Conservation (phyloP, 1,140 invertebrate species). For the Periplaneta americana region DNA sequence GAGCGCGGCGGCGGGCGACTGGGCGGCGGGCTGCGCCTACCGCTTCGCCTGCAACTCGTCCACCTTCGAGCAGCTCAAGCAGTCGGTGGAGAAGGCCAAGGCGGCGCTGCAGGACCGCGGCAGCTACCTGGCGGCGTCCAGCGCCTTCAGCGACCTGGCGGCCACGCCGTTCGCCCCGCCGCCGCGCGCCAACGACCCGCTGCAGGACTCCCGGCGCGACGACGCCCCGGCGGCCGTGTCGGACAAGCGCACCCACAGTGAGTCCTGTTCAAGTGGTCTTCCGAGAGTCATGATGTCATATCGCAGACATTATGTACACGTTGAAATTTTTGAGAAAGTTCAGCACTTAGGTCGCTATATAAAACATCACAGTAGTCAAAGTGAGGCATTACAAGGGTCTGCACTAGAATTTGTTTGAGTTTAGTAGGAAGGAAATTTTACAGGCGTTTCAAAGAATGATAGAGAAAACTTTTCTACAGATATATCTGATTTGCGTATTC, state of each 20-base stretch:
- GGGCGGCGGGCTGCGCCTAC: conserved; percentile 57
- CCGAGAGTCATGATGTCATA: no score
- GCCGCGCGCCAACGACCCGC: not conserved
- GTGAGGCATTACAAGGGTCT: no score
- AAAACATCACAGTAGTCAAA: no score
- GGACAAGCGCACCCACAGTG: conserved; percentile 13
- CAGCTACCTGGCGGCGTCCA: conserved; percentile 30
- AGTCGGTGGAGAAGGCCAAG: conserved; percentile 83
- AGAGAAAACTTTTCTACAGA: no score
- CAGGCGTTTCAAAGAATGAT: no score
- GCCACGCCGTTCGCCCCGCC: conserved; percentile 31
- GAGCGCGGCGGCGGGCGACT: conserved; percentile 47
- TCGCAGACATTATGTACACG: no score
- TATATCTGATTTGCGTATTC: no score
- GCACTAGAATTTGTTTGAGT: no score
- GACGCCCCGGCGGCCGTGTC: not conserved
- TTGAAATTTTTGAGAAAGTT: no score
- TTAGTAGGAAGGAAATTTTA: no score
- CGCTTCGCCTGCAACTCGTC: conserved; percentile 61
- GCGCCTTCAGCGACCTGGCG: conserved; percentile 37
- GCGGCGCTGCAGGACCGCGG: conserved; percentile 60
- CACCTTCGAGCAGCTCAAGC: conserved; percentile 82
- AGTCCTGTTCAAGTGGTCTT: no score
- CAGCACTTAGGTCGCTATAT: no score
- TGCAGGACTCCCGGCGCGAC: not conserved